Evolutionary conservation across 2,888 invertebrate genomes (phyloP).

Genomic region (Nemurella pictetii): DNA sequence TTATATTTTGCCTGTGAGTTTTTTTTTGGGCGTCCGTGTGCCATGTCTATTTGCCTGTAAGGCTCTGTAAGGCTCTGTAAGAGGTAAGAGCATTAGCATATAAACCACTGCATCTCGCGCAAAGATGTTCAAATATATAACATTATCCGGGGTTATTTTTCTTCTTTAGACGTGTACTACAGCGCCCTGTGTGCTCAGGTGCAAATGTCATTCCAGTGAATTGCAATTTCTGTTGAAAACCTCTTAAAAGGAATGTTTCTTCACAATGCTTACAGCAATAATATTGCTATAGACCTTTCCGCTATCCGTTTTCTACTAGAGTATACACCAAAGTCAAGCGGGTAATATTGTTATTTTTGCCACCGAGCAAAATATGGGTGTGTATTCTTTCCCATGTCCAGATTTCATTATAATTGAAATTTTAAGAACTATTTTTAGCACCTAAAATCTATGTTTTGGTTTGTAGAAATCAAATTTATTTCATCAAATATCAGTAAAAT

Average conservation of each 20-base stretch:
- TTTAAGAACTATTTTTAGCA: too few relatives aligned
- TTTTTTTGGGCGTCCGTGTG: background rate
- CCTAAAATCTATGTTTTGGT: too few relatives aligned
- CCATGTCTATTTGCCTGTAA: background rate
- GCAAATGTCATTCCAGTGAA: slow-evolving; percentile 23
- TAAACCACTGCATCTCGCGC: background rate
- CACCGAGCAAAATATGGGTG: too few relatives aligned
- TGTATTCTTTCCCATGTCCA: too few relatives aligned
- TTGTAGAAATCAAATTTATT: too few relatives aligned
- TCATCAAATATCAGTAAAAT: too few relatives aligned
- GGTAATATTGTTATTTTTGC: too few relatives aligned
- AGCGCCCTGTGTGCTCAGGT: slow-evolving; percentile 5
- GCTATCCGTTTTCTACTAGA: too few relatives aligned
- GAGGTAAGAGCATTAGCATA: slow-evolving; percentile 19
- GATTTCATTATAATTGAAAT: too few relatives aligned
- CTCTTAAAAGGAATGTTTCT: slow-evolving; percentile 16
- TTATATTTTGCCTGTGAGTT: background rate
- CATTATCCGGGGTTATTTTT: background rate
- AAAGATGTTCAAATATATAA: background rate
- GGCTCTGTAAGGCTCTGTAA: background rate
- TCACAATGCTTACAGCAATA: background rate
- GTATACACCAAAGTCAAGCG: too few relatives aligned
- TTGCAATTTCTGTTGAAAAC: slow-evolving; percentile 21
- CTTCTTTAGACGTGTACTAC: background rate
- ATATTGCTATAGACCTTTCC: slow-evolving; percentile 1